Evolutionary conservation across 2,888 invertebrate species (phyloP), one percentile per base, ranked within the genome.

Genomic region (Caenorhabditis sp.): DNA sequence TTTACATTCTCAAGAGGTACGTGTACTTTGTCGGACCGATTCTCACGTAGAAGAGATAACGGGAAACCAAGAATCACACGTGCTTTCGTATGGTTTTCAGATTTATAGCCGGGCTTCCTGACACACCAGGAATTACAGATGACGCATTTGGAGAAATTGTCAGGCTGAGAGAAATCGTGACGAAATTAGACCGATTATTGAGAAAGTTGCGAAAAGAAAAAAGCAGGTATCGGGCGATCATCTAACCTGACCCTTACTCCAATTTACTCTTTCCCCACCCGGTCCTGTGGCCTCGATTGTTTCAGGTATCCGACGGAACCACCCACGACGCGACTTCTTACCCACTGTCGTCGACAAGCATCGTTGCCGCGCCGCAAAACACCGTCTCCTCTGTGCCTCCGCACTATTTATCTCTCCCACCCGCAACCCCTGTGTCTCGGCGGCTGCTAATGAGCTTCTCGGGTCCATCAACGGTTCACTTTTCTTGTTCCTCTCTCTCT

Each of bases 281-380:
- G 56, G 48, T 39, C 55, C 35, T 45, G 30, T 50, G 70, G 53
- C 70, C 59, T 70, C 52, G 66, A 66, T 58, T 56, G 35, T 52
- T 70, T 70, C 59, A 70, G 70, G 59, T 68, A 68, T 48, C 62
- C 8, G n/a, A 32, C 68, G 20, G 43, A 58, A 59, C 53, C 53
- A 70, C 70, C 70, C 59, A 70, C 70, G 70, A 70, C 50, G 70
- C 52, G 70, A 35, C 39, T 70, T 70, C 46, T 52, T 50, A 61
- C 70, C 59, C 52, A 2, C 37, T 59, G 70, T 70, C 70, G 27
- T 26, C 59, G 70, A 70, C 70, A 70, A 59, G 53, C 39, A 59
- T 70, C 45, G 45, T 53, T 46, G 59, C 45, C 37, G 53, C 70
- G 59, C 52, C 59, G 45, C 52, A 53, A 59, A 70, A 59, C 41